phyloP scores from a whole-genome alignment of 2,113 vertebrate genomes.

The Reinhardtius hippoglossoides region DNA sequence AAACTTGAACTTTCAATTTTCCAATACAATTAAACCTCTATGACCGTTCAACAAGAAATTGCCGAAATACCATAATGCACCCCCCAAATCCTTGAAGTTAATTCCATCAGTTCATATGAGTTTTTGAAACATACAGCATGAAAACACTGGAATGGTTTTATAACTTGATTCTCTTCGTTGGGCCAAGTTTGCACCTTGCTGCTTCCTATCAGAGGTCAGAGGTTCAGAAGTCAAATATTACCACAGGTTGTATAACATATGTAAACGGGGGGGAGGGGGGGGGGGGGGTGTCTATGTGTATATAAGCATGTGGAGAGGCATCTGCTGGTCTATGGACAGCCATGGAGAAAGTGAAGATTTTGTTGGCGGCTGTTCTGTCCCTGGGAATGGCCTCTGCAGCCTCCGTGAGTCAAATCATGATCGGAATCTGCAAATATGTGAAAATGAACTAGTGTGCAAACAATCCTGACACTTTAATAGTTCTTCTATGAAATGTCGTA shows the following conservation, averaged over 20 bases:
- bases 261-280: neutral
- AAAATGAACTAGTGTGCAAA: neutral
- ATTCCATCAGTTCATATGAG: no score
- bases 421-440: neutral
- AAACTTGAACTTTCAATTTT: no score
- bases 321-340: neutral
- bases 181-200: neutral
- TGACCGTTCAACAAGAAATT: no score
- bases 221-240: no score
- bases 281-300: neutral
- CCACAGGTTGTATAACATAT: neutral
- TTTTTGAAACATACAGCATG: no score
- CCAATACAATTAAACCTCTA: no score
- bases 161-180: no score
- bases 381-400: constrained; percentile 73
- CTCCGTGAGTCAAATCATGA: constrained; percentile 54
- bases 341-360: constrained; percentile 76
- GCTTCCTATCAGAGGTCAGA: neutral
- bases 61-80: no score
- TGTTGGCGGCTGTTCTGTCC: constrained; percentile 68
- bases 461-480: no score
- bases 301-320: constrained; percentile 28
- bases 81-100: no score
- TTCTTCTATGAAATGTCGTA: no score
- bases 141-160: no score